Percentiles rank a stretch among this genome's conserved stretches.
These are phyloP conservation scores for Spinibarbus caldwelli DNA, from an alignment of 2,797 vertebrate species.

Conservation along the genomic window DNA sequence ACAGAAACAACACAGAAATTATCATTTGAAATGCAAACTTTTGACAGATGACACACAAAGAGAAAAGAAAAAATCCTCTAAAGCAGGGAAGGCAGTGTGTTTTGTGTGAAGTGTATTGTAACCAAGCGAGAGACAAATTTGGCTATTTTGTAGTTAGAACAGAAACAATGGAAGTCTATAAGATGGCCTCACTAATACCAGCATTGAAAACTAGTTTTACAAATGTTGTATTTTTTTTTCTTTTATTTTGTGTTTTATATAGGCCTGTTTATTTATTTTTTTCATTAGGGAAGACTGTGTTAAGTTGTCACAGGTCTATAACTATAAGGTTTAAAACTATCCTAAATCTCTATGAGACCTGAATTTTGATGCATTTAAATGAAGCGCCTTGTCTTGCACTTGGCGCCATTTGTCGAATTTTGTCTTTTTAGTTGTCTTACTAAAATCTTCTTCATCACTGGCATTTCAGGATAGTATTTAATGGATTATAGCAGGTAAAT, in stretches of 20 bases:
- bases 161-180: neutral
- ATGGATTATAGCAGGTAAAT: neutral
- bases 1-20: conserved; percentile 24
- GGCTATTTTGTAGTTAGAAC: neutral
- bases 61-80: neutral
- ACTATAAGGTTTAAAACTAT: neutral
- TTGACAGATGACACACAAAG: conserved; percentile 24
- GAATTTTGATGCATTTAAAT: neutral
- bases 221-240: neutral
- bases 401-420: neutral
- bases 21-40: conserved; percentile 36
- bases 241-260: too few relatives aligned
- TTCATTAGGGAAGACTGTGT: neutral
- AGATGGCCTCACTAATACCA: neutral
- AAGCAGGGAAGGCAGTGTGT: neutral
- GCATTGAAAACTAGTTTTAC: neutral
- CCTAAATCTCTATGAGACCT: neutral
- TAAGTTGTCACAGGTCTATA: neutral
- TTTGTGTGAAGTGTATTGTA: neutral
- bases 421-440: neutral
- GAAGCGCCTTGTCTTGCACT: neutral
- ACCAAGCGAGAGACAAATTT: neutral
- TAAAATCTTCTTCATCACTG: neutral
- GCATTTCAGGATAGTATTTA: neutral
- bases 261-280: neutral